Percentiles rank a stretch among this genome's conserved stretches.
Conservation (phyloP, 2,888 invertebrate genomes). For the Pachycephus smyrnensis region DNA sequence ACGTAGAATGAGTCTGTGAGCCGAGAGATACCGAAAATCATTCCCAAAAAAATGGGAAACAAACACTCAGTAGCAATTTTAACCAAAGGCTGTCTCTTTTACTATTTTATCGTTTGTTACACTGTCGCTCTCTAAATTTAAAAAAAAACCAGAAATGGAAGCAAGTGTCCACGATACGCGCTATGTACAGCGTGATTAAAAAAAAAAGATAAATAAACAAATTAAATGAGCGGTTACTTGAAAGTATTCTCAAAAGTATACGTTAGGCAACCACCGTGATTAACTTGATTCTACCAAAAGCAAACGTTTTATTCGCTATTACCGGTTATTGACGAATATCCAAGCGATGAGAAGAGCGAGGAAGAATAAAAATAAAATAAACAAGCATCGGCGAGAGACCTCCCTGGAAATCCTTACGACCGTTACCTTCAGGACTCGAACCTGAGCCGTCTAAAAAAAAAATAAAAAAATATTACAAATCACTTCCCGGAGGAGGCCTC, state of each 20-base stretch:
- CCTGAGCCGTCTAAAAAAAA: neutral
- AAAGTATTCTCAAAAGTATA: too few relatives aligned
- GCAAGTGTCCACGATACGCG: neutral
- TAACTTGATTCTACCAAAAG: neutral
- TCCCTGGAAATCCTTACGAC: constrained; percentile 10
- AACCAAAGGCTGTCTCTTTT: neutral
- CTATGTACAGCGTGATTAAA: neutral
- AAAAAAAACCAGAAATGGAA: too few relatives aligned
- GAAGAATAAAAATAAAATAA: constrained; percentile 36
- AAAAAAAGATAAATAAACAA: neutral
- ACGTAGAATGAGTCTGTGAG: constrained; percentile 3
- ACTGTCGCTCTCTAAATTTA: too few relatives aligned
- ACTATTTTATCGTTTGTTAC: too few relatives aligned
- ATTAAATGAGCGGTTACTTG: neutral
- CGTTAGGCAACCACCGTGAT: neutral
- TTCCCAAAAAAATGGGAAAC: neutral
- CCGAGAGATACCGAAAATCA: neutral
- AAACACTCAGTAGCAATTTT: neutral
- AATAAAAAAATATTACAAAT: constrained; percentile 14
- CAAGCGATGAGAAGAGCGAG: constrained; percentile 43
- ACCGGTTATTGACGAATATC: constrained; percentile 34
- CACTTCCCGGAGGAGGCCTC: too few relatives aligned
- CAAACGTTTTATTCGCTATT: too few relatives aligned
- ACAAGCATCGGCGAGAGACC: constrained; percentile 27
- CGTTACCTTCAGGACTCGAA: too few relatives aligned